These are phyloP conservation scores for Petrocephalus schoutedeni DNA, from an alignment of 2,797 vertebrate genomes.

Conservation along the genomic window DNA sequence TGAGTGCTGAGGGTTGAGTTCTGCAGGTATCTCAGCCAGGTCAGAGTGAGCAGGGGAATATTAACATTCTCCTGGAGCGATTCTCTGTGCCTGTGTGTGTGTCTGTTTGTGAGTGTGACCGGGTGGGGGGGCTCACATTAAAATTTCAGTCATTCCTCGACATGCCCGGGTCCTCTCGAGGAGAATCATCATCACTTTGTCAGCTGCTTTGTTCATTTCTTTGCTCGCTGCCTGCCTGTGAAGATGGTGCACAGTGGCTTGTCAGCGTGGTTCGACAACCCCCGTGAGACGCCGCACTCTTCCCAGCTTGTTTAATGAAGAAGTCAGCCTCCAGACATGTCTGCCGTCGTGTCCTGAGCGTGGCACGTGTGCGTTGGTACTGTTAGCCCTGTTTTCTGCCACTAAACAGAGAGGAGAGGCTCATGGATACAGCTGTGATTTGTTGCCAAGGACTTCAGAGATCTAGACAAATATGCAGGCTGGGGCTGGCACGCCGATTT, in stretches of 20 bases:
- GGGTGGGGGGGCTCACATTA: not conserved
- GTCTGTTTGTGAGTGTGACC: not conserved
- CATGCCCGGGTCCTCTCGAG: not conserved
- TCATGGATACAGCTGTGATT: not conserved
- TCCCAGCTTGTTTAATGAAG: not conserved
- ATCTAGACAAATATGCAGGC: not conserved
- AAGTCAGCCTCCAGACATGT: not conserved
- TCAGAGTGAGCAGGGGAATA: not conserved
- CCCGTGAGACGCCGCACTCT: not conserved
- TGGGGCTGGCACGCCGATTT: not conserved
- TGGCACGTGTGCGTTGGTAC: not conserved
- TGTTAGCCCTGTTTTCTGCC: not conserved
- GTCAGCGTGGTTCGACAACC: not conserved
- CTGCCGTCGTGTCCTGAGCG: not conserved
- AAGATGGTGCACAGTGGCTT: not conserved
- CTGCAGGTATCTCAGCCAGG: not conserved
- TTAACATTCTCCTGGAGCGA: constrained; percentile 3
- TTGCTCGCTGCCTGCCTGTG: not conserved
- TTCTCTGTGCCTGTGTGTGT: not conserved
- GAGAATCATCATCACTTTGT: constrained; percentile 11
- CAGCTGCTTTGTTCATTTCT: constrained; percentile 15
- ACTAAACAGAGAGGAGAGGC: not conserved
- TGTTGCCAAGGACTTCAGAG: constrained; percentile 7
- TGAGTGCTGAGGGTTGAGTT: not conserved
- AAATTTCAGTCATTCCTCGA: constrained; percentile 14